Evolutionary conservation across 2,888 invertebrate genomes (phyloP).

Genomic region (Lottia gigantea): DNA sequence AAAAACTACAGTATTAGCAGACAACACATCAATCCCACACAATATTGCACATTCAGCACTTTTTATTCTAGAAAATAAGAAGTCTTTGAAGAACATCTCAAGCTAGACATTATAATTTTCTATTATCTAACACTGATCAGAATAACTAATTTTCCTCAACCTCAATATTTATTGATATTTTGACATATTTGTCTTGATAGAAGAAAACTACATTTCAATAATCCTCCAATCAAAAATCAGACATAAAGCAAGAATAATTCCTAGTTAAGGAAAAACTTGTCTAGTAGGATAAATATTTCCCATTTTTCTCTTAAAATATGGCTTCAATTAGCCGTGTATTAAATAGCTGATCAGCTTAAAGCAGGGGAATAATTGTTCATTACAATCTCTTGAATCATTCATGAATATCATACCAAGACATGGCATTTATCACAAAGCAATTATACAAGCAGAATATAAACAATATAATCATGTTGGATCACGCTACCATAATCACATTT

Average conservation of each 20-base stretch:
- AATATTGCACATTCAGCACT: too few species aligned
- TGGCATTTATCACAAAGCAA: background rate
- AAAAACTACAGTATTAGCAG: too few species aligned
- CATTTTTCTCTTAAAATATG: background rate
- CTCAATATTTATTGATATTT: background rate
- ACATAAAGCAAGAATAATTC: background rate
- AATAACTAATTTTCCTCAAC: too few species aligned
- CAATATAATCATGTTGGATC: background rate
- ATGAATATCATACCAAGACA: slow-evolving; percentile 2
- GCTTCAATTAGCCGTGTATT: slow-evolving; percentile 6
- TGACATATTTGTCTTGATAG: background rate
- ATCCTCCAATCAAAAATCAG: slow-evolving; percentile 8
- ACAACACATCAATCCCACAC: too few species aligned
- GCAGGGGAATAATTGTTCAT: slow-evolving; percentile 8
- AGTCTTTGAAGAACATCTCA: too few species aligned
- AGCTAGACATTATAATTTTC: too few species aligned
- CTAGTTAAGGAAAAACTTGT: background rate
- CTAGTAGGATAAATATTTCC: background rate
- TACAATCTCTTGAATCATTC: background rate
- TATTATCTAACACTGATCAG: too few species aligned
- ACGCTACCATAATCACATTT: background rate
- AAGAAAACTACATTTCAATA: background rate
- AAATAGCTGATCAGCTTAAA: background rate
- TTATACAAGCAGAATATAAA: background rate
- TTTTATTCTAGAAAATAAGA: too few species aligned